Evolutionary conservation across 2,888 invertebrate species (phyloP), one percentile per base, ranked within the genome.

Genomic region (Idaea aversata): DNA sequence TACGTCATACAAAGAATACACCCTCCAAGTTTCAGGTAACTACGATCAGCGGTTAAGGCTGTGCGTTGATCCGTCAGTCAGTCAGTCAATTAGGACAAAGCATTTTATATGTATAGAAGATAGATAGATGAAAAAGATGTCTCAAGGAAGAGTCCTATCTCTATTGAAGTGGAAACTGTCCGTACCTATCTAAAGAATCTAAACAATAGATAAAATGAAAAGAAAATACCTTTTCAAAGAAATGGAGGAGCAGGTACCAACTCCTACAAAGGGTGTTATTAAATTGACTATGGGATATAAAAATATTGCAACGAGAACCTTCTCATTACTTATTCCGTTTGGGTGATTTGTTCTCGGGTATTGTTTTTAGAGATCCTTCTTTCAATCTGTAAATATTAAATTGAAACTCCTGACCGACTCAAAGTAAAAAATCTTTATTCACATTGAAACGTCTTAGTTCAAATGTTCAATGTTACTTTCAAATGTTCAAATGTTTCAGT

Each of bases 281-380:
- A 86, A 84, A 85, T 85, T 81, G 78, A 75, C 76, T 77, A 81
- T 82, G 81, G 73, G 79, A 82, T 83, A 84, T 81, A 80, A 86
- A 88, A 86, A 86, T 84, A 85, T 86, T 77, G 82, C 81, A 77
- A 72, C 75, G 77, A 76, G 75, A 72, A 67, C 66, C 73, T 70
- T 68, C 84, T 84, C 88, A 86, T 88, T 88, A 82, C 83, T 87
- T 87, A 88, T 90, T 90, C 88, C 82, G 82, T 88, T 87, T 88
- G 84, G 83, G 76, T 80, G 83, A 85, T 87, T 86, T 83, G 83
- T 82, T 73, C 70, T 63, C 67, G 69, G 73, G 72, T 75, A 72
- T 72, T 76, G 73, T 74, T 75, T 72, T 73, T 69, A 66, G 75
- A 72, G 73, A 65, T 69, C 72, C 69, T 63, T 35, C 59, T 0